A percentile compares a stretch with the other conserved stretches of the same genome.
phyloP scores from a whole-genome alignment of 1,140 invertebrate genomes.

The Neodiprion virginianus region DNA sequence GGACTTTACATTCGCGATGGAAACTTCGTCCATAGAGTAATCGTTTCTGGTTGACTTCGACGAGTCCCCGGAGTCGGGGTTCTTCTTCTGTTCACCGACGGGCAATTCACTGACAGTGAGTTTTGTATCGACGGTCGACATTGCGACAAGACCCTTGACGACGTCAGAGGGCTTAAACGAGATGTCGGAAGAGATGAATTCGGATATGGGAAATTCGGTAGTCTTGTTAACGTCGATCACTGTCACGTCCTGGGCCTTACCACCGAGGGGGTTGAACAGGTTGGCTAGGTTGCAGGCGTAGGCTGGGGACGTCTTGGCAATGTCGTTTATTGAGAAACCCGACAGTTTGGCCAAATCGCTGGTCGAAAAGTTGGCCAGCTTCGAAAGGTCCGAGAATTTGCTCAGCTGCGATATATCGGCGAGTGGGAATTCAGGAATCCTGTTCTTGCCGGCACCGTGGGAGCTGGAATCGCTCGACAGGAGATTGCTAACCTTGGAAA shows the following conservation, averaged over 20 bases:
- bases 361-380: slow-evolving; percentile 48
- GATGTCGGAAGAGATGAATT: neutral
- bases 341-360: slow-evolving; percentile 54
- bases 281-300: slow-evolving; percentile 58
- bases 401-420: slow-evolving; percentile 52
- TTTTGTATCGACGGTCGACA: slow-evolving; percentile 16
- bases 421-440: slow-evolving; percentile 46
- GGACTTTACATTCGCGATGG: slow-evolving; percentile 45
- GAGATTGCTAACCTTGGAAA: slow-evolving; percentile 42
- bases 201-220: slow-evolving; percentile 38
- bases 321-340: slow-evolving; percentile 53
- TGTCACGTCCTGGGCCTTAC: slow-evolving; percentile 30
- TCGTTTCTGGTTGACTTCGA: slow-evolving; percentile 22
- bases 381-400: slow-evolving; percentile 48
- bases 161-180: neutral
- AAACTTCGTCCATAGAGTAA: slow-evolving; percentile 50
- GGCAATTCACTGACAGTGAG: slow-evolving; percentile 40
- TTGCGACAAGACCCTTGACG: neutral
- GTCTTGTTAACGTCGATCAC: slow-evolving; percentile 39
- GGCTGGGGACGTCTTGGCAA: slow-evolving; percentile 52
- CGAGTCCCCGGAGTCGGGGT: neutral
- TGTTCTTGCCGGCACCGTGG: slow-evolving; percentile 19
- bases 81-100: slow-evolving; percentile 46
- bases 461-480: slow-evolving; percentile 31
- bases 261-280: slow-evolving; percentile 50